Evolutionary conservation across 1,140 invertebrate species (phyloP).

Genomic region (Zaprionus inermis): DNA sequence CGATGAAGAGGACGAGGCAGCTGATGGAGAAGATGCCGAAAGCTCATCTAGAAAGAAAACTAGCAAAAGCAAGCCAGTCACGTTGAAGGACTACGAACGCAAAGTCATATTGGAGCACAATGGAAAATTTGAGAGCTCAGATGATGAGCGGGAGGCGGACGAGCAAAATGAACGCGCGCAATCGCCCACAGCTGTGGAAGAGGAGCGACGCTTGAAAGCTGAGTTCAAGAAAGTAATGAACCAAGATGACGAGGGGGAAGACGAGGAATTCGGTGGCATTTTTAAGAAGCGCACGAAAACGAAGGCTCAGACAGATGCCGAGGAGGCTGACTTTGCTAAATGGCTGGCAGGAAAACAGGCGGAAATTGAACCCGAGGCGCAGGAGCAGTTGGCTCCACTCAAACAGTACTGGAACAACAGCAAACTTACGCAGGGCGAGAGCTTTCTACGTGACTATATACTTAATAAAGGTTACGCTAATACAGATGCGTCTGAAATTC

Average conservation of each 20-base stretch:
- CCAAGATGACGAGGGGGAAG: conserved; percentile 85
- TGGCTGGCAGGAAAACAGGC: conserved; percentile 92
- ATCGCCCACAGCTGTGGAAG: conserved; percentile 88
- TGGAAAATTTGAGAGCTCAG: conserved; percentile 86
- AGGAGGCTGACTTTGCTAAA: conserved; percentile 89
- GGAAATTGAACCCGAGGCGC: conserved; percentile 85
- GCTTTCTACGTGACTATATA: conserved; percentile 96
- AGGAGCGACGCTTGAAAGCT: conserved; percentile 89
- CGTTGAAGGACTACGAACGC: conserved; percentile 92
- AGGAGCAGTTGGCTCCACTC: conserved; percentile 86
- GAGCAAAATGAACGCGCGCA: conserved; percentile 46
- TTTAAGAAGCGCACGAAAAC: conserved; percentile 87
- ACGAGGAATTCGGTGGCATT: conserved; percentile 86
- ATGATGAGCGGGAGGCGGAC: conserved; percentile 44
- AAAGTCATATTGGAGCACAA: conserved; percentile 90
- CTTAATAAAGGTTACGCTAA: conserved; percentile 91
- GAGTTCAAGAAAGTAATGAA: conserved; percentile 86
- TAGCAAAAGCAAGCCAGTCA: conserved; percentile 86
- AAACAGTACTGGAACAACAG: conserved; percentile 94
- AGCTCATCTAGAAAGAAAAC: conserved; percentile 67
- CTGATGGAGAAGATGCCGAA: conserved; percentile 68
- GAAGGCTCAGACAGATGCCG: conserved; percentile 86
- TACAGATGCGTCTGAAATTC: conserved; percentile 86
- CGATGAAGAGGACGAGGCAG: conserved; percentile 37
- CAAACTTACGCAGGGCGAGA: conserved; percentile 92